Base-by-base conservation (phyloP, 2,113 vertebrate species). In the Salminus brasiliensis region DNA sequence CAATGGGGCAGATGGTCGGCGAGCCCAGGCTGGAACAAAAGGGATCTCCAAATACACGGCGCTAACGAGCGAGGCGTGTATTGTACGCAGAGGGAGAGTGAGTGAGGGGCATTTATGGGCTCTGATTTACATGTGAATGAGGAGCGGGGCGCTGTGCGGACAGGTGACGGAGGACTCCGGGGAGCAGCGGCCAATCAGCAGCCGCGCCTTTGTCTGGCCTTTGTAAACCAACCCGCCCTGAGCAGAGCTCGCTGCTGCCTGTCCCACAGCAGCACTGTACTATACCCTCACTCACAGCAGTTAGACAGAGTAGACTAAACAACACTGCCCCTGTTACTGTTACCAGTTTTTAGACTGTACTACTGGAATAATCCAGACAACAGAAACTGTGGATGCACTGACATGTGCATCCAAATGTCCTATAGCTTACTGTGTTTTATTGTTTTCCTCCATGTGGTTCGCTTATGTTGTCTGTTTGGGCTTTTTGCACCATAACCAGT, bases 41-140 rank as follows among this genome's bases (percentile, higher is more conserved):
- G 74, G n/a, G 52, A 11, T 55, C 47, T 52, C 47, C 65, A 39
- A 23, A 66, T 76, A 83, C 83, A 80, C 77, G 69, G 77, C 3
- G 73, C 78, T 84, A 83, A 85, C 80, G 79, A 81, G 74, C 75
- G 73, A 62, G 41, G 75, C 71, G 74, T 73, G 79, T 87, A 72
- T 83, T 83, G 84, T 81, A 63, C 39, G 59, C 41, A 71, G 70
- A 39, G 74, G 52, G 36, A 59, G 39, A 77, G 60, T 49, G 80
- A 84, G 30, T 53, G 68, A 69, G 71, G 30, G 70, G 76, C 87
- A 87, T 92, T 93, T 93, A 93, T 92, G 85, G 81, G 30, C 34
- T 2, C 45, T 86, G n/a, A 93, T 95, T 95, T 95, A 89, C 94
- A 95, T 95, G 78, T 94, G 88, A 93, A 94, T 91, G 69, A 83